phyloP scores from a whole-genome alignment of 1,140 invertebrate species.

The Chymomyza costata region DNA sequence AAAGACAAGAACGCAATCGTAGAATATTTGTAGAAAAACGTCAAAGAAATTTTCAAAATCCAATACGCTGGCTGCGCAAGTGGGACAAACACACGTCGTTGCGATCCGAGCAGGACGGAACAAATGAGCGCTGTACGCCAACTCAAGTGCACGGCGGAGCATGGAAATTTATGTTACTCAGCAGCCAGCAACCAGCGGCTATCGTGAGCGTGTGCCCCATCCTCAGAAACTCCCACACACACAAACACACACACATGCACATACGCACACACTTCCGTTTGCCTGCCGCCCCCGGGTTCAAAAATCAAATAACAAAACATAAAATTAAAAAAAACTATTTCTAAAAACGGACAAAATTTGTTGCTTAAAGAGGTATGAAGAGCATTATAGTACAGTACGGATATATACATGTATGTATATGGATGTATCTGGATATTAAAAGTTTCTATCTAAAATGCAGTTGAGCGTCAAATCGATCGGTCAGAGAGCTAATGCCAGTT shows the following conservation, averaged over 20 bases:
- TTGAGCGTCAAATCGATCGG: no score
- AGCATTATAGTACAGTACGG: conserved; percentile 9
- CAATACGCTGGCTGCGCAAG: no score
- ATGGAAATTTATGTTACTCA: conserved; percentile 54
- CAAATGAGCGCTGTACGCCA: conserved; percentile 18
- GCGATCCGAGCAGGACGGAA: background rate
- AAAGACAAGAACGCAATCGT: conserved; percentile 50
- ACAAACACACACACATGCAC: conserved; percentile 21
- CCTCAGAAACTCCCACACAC: conserved; percentile 27
- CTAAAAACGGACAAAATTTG: conserved; percentile 68
- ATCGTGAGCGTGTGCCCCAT: conserved; percentile 3
- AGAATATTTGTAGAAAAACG: no score
- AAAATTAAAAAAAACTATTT: conserved; percentile 59
- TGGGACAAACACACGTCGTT: no score
- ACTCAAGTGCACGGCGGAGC: conserved; percentile 59
- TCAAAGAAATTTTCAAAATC: no score
- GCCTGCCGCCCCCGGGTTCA: conserved; percentile 24
- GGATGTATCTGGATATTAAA: no score
- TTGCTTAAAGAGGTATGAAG: conserved; percentile 20
- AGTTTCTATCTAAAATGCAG: no score
- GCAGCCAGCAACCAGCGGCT: conserved; percentile 13
- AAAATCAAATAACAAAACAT: no score
- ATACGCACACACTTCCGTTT: conserved; percentile 3
- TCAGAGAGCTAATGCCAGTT: conserved; percentile 30
- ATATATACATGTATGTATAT: no score